These are phyloP conservation scores for Heliconius congener DNA, from an alignment of 1,140 invertebrate genomes.

Conservation along the genomic window DNA sequence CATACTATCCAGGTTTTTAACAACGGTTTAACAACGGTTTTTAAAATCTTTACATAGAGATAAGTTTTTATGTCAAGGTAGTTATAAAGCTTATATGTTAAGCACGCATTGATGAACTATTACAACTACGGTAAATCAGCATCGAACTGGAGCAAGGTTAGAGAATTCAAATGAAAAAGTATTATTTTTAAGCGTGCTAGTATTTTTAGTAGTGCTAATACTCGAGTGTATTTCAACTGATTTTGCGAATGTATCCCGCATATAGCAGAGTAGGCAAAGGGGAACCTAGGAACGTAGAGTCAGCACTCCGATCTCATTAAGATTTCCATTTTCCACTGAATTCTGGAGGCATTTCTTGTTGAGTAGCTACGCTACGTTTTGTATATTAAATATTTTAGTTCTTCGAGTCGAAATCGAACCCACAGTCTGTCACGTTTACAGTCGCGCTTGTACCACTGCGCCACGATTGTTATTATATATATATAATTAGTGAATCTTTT, in stretches of 20 bases:
- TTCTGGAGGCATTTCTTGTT: too few species aligned
- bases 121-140: constrained; percentile 6
- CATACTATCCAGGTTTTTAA: background rate
- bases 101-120: background rate
- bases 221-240: too few species aligned
- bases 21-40: background rate
- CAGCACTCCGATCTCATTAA: too few species aligned
- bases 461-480: background rate
- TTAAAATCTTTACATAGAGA: background rate
- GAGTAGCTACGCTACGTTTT: too few species aligned
- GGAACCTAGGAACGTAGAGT: too few species aligned
- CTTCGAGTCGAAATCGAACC: too few species aligned
- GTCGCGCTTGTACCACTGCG: too few species aligned
- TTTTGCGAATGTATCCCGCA: too few species aligned
- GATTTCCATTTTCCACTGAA: too few species aligned
- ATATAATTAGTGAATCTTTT: background rate
- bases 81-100: background rate
- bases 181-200: background rate
- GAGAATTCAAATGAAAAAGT: constrained; percentile 14
- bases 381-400: too few species aligned
- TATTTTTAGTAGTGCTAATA: background rate
- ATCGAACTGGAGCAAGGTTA: constrained; percentile 23
- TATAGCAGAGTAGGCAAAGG: background rate
- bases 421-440: too few species aligned
- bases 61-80: background rate